Percentiles rank a stretch among this genome's conserved stretches.
phyloP scores from a whole-genome alignment of 1,140 invertebrate genomes.

The Thrips palmi region DNA sequence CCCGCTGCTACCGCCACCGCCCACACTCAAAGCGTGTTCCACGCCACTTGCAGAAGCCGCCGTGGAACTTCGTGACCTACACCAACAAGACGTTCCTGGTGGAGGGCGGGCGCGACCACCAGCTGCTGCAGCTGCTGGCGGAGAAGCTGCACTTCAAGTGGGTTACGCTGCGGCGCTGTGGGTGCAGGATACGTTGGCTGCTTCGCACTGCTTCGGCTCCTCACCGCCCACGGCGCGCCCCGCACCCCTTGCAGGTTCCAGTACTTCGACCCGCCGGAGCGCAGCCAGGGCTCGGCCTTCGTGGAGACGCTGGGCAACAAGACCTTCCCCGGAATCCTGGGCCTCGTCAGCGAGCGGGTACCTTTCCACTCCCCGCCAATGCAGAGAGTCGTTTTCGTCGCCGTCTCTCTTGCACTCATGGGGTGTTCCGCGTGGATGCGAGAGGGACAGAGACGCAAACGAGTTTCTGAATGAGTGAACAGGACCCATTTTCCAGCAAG shows the following conservation, averaged over 20 bases:
- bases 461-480: neutral
- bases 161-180: slow-evolving; percentile 12
- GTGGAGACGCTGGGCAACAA: slow-evolving; percentile 36
- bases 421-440: neutral
- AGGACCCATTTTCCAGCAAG: neutral
- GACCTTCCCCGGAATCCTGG: slow-evolving; percentile 44
- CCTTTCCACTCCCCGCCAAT: neutral
- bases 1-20: slow-evolving; percentile 4
- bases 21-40: neutral
- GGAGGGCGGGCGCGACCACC: slow-evolving; percentile 44
- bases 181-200: neutral
- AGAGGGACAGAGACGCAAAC: neutral
- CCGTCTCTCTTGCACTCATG: neutral
- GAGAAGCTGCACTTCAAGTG: slow-evolving; percentile 45
- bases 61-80: slow-evolving; percentile 49
- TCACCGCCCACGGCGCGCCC: neutral
- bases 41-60: slow-evolving; percentile 34
- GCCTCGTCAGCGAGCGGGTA: slow-evolving; percentile 42
- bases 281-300: slow-evolving; percentile 41
- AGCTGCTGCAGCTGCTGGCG: slow-evolving; percentile 35
- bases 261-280: slow-evolving; percentile 46
- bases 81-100: slow-evolving; percentile 36
- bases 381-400: neutral
- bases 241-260: slow-evolving; percentile 26
- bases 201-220: neutral